Evolutionary conservation across 2,888 invertebrate genomes (phyloP).

Genomic region (Ectemnius lituratus): DNA sequence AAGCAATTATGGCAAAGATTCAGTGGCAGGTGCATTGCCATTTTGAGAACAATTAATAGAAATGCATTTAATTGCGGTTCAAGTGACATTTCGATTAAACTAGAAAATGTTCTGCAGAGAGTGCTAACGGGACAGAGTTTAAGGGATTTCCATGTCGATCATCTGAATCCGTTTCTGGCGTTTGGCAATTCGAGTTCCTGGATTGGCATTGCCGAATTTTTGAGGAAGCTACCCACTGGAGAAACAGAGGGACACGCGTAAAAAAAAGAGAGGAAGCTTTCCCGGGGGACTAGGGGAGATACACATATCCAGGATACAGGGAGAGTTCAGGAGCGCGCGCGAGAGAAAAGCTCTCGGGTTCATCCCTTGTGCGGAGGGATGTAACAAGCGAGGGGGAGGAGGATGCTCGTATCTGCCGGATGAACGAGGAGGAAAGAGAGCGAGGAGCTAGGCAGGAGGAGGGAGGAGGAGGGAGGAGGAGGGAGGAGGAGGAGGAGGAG

Average conservation of each 20-base stretch:
- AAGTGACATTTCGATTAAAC: too few species aligned
- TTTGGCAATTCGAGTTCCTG: constrained; percentile 61
- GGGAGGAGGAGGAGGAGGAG: neutral
- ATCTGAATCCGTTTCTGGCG: constrained; percentile 36
- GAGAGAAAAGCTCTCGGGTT: constrained; percentile 2
- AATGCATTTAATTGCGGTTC: too few species aligned
- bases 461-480: neutral
- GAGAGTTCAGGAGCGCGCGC: neutral
- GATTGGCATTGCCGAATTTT: constrained; percentile 63
- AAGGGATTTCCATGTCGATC: constrained; percentile 25
- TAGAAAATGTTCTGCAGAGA: too few species aligned
- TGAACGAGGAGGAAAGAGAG: neutral
- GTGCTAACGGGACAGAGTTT: too few species aligned
- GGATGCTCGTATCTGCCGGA: too few species aligned
- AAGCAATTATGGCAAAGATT: too few species aligned
- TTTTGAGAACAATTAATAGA: too few species aligned
- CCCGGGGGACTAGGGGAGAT: neutral
- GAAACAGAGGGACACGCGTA: constrained; percentile 24
- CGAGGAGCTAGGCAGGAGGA: too few species aligned
- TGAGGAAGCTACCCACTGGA: constrained; percentile 50
- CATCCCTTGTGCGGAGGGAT: neutral
- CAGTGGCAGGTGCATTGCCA: too few species aligned
- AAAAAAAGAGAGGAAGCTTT: constrained; percentile 21
- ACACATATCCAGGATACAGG: too few species aligned
- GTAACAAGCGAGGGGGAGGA: neutral